phyloP scores from a whole-genome alignment of 2,888 invertebrate genomes.

The Subacronicta megacephala region DNA sequence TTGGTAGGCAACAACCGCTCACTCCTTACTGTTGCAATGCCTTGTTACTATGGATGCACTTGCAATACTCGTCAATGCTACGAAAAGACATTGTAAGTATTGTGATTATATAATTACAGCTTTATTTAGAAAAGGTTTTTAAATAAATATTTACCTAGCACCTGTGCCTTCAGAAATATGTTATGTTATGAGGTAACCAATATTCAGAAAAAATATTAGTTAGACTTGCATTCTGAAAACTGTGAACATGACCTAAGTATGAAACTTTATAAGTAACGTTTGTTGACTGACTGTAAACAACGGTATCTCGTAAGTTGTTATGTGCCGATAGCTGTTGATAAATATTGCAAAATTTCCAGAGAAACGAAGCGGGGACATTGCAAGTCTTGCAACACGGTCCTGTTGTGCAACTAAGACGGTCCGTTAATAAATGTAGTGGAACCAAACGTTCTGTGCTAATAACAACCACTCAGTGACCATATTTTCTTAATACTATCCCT shows the following conservation, averaged over 20 bases:
- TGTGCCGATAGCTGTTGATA: conserved; percentile 48
- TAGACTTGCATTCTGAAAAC: conserved; percentile 17
- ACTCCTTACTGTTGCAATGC: conserved; percentile 8
- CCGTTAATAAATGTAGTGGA: conserved; percentile 70
- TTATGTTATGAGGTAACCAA: too few species aligned
- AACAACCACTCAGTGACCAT: conserved; percentile 41
- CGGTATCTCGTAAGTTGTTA: conserved; percentile 32
- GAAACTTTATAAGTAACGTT: conserved; percentile 20
- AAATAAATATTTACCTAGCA: too few species aligned
- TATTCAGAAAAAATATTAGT: too few species aligned
- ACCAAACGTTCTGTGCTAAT: conserved; percentile 62
- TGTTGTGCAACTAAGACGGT: conserved; percentile 69
- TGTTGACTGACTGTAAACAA: conserved; percentile 28
- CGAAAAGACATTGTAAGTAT: too few species aligned
- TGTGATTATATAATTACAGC: too few species aligned
- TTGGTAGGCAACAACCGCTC: conserved; percentile 6
- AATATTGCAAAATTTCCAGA: conserved; percentile 59
- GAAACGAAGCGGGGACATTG: conserved; percentile 65
- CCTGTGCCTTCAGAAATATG: too few species aligned
- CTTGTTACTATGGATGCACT: conserved; percentile 23
- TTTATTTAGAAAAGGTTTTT: too few species aligned
- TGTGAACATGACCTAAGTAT: conserved; percentile 3
- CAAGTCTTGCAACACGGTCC: conserved; percentile 70
- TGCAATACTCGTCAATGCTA: too few species aligned
- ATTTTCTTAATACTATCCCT: background rate